Evolutionary conservation across 1,140 invertebrate genomes (phyloP).

Genomic region (Drosophila nikananu): DNA sequence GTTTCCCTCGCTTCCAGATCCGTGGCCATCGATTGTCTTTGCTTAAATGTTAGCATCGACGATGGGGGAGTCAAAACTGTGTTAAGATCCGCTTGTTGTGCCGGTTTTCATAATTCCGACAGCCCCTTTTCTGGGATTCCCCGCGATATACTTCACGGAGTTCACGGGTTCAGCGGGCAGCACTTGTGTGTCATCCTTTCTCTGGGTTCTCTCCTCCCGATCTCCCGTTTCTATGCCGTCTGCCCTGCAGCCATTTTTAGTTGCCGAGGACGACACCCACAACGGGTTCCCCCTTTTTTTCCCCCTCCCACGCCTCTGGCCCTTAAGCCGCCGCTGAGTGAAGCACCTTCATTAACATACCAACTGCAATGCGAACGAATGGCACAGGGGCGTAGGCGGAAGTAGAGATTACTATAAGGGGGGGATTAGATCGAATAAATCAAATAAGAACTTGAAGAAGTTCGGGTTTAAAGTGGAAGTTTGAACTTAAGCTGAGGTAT

Average conservation of each 20-base stretch:
- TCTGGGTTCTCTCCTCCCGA: slow-evolving; percentile 5
- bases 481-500: too few relatives aligned
- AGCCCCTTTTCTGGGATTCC: slow-evolving; percentile 13
- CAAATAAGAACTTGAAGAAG: too few relatives aligned
- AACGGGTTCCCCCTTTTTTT: slow-evolving; percentile 3
- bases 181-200: slow-evolving; percentile 79
- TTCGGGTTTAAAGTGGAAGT: too few relatives aligned
- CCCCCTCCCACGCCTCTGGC: neutral
- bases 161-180: slow-evolving; percentile 74
- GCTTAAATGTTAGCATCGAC: slow-evolving; percentile 44
- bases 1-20: slow-evolving; percentile 24
- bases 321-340: slow-evolving; percentile 34
- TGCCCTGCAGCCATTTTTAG: slow-evolving; percentile 67
- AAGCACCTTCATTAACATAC: slow-evolving; percentile 83
- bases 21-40: slow-evolving; percentile 71
- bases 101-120: slow-evolving; percentile 60
- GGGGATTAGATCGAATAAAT: too few relatives aligned
- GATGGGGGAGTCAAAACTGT: slow-evolving; percentile 52
- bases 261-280: slow-evolving; percentile 61
- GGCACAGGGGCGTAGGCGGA: slow-evolving; percentile 3
- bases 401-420: neutral
- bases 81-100: slow-evolving; percentile 62
- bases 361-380: slow-evolving; percentile 56
- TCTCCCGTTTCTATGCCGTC: slow-evolving; percentile 64
- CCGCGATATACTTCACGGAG: slow-evolving; percentile 50